Evolutionary conservation across 2,797 vertebrate species (phyloP), one percentile per base, ranked within the genome.

Genomic region (Calcarius lapponicus): DNA sequence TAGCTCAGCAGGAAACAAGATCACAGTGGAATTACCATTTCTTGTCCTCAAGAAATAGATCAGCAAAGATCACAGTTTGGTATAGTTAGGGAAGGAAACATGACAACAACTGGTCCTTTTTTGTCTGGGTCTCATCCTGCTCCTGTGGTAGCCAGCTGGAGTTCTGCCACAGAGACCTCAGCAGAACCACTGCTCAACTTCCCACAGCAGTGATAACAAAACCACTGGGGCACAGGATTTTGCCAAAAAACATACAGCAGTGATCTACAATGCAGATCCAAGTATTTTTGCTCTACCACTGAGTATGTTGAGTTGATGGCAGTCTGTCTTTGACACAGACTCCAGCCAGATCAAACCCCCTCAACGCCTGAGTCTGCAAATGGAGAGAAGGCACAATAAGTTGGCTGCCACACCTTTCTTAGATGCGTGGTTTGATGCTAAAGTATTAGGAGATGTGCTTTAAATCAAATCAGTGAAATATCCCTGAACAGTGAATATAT

Each of bases 1-100:
- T 28, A 81, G 80, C 48, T 81, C 76, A 80, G 80, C 62, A 84
- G 62, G 80, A 90, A 96, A 88, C 45, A 21, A 82, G 64, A 90
- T 56, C 67, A 78, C 26, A 87, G 45, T 2, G 3, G 82, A 92
- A 94, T 87, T 74, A 90, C 62, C 53, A 50, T 92, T 87, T 88
- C 67, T 95, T 2, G 3, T 85, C 74, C 26, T 43, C 53, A 90
- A 51, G 45, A 93, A 94, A 66, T 1, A 90, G 60, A 88, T 76
- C 78, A 92, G 57, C 31, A 58, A 92, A 95, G 79, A 93, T 42
- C 74, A 88, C 5, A 67, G 64, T 50, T 67, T 85, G 88, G 76
- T 73, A 34, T 31, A 76, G 85, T 61, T 89, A 90, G 45, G 78
- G 67, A 85, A 87, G 53, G 71, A 93, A 92, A 92, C 1, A 8